A percentile compares a stretch with the other conserved stretches of the same genome.
Conservation (phyloP, 2,888 invertebrate genomes). For the Dusona sp. region DNA sequence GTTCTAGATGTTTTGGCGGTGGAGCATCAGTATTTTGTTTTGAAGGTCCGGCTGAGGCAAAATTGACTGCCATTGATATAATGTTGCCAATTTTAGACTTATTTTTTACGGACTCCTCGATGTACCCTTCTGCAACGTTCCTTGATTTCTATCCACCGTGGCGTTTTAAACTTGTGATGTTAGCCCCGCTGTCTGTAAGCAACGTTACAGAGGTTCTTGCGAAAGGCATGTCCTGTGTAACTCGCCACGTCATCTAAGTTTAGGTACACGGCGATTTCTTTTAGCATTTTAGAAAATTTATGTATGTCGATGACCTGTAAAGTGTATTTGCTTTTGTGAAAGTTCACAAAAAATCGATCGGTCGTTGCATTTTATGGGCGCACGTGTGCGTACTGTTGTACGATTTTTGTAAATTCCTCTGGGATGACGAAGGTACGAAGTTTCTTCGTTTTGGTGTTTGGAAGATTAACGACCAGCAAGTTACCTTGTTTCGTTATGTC, state of each 20-base stretch:
- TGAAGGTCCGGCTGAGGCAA: conserved; percentile 7
- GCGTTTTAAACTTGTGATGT: conserved; percentile 67
- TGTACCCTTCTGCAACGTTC: conserved; percentile 70
- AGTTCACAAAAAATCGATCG: conserved; percentile 68
- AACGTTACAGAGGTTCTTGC: conserved; percentile 68
- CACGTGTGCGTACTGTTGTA: conserved; percentile 58
- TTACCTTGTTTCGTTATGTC: conserved; percentile 28
- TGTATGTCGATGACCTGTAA: conserved; percentile 65
- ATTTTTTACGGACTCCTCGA: conserved; percentile 61
- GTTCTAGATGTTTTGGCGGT: conserved; percentile 31
- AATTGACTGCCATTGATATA: neutral
- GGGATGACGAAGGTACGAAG: conserved; percentile 62
- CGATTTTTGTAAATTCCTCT: conserved; percentile 59
- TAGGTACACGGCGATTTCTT: conserved; percentile 66
- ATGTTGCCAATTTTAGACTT: conserved; percentile 27
- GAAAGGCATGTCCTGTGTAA: conserved; percentile 78
- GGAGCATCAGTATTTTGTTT: conserved; percentile 22
- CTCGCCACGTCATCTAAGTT: conserved; percentile 72
- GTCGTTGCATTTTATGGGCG: conserved; percentile 51
- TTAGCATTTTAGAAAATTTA: conserved; percentile 67
- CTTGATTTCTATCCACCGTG: conserved; percentile 66
- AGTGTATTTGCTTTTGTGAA: conserved; percentile 65
- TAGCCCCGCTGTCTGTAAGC: conserved; percentile 70
- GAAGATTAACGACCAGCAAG: conserved; percentile 23
- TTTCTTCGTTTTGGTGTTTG: conserved; percentile 33